Conservation (phyloP, 2,113 vertebrate species). For the Lathamus discolor region DNA sequence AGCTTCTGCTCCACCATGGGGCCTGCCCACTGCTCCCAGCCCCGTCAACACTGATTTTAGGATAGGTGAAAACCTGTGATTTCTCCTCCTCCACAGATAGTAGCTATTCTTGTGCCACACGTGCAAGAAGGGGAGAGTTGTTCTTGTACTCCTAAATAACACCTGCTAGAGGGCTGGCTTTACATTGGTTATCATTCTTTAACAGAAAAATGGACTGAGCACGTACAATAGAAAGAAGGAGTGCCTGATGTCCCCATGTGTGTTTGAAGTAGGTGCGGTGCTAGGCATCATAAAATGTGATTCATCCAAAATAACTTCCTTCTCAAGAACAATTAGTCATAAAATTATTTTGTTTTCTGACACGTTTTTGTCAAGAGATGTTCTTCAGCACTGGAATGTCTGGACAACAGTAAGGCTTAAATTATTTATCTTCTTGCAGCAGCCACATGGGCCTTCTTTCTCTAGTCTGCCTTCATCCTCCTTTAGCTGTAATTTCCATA, state of each 20-base stretch:
- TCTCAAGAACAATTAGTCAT: background rate
- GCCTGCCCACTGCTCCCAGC: background rate
- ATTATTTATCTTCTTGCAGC: background rate
- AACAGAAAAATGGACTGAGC: background rate
- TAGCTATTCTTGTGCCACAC: background rate
- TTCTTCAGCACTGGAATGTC: background rate
- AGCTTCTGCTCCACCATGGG: background rate
- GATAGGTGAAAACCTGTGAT: background rate
- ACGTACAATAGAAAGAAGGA: background rate
- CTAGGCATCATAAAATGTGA: background rate
- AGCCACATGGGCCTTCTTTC: rapidly evolving
- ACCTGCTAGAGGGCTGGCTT: background rate
- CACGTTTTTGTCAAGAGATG: background rate
- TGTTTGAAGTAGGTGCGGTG: background rate
- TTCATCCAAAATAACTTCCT: background rate
- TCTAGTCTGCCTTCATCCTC: background rate
- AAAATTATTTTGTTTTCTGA: background rate
- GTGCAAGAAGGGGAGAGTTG: background rate
- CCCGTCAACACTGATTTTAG: background rate
- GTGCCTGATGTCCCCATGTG: background rate
- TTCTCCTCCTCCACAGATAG: background rate
- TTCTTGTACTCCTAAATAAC: background rate
- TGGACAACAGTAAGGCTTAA: background rate
- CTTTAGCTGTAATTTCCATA: background rate
- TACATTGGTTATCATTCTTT: rapidly evolving